phyloP scores from a whole-genome alignment of 1,140 invertebrate species.

The Cecropterus lyciades region DNA sequence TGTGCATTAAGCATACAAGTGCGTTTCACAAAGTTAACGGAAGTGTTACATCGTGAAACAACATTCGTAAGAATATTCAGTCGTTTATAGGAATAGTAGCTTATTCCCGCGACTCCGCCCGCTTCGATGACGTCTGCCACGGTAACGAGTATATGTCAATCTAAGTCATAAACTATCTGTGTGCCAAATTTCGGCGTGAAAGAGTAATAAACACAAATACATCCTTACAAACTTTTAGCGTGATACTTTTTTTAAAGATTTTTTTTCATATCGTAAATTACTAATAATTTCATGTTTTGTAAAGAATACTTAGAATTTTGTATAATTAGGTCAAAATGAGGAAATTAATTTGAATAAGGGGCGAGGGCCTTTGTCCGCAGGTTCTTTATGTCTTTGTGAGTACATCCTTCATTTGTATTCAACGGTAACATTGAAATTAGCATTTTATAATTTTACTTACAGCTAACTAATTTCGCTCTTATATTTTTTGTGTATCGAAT shows the following conservation, averaged over 20 bases:
- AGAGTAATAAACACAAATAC: too few relatives aligned
- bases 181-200: too few relatives aligned
- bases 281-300: conserved; percentile 16
- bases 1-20: conserved; percentile 28
- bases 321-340: conserved; percentile 20
- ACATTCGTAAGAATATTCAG: too few relatives aligned
- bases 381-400: conserved; percentile 28
- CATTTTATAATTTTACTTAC: not conserved
- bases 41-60: not conserved
- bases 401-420: conserved; percentile 23
- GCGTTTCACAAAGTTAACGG: conserved; percentile 25
- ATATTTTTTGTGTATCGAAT: too few relatives aligned
- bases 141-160: too few relatives aligned
- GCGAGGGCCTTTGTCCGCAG: conserved; percentile 12
- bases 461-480: too few relatives aligned
- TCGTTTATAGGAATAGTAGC: too few relatives aligned
- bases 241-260: not conserved
- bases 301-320: not conserved
- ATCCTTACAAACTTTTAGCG: too few relatives aligned
- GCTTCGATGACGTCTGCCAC: too few relatives aligned
- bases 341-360: conserved; percentile 42
- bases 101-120: too few relatives aligned
- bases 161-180: too few relatives aligned
- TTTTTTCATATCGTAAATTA: not conserved
- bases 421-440: not conserved